Conservation (phyloP, 2,888 invertebrate species). For the Dendrolimus houi region DNA sequence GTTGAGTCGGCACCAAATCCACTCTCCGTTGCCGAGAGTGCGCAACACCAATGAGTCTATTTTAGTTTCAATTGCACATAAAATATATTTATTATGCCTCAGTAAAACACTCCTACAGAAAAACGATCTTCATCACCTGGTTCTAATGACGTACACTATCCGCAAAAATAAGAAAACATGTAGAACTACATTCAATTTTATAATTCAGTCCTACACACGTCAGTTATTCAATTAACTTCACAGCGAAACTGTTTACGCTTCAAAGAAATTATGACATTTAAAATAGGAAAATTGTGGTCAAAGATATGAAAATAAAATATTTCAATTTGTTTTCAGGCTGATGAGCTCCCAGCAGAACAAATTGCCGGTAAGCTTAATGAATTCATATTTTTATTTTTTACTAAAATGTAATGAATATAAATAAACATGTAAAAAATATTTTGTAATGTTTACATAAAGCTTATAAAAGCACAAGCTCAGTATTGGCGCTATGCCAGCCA, state of each 20-base stretch:
- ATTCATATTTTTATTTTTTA: slow-evolving; percentile 4
- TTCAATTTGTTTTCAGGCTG: slow-evolving; percentile 78
- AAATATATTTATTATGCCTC: slow-evolving; percentile 59
- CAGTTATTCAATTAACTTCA: background rate
- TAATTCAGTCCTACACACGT: slow-evolving; percentile 1
- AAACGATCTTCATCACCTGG: slow-evolving; percentile 16
- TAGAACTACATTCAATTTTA: background rate
- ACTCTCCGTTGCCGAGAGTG: slow-evolving; percentile 13
- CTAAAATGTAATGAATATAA: background rate
- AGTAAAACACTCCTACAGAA: slow-evolving; percentile 30
- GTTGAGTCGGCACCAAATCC: slow-evolving; percentile 13
- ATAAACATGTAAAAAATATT: slow-evolving; percentile 21
- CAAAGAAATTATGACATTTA: background rate
- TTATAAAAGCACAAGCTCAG: slow-evolving; percentile 39
- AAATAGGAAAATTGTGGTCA: background rate
- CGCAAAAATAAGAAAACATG: slow-evolving; percentile 1
- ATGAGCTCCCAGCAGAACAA: slow-evolving; percentile 94
- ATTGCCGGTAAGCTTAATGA: slow-evolving; percentile 83
- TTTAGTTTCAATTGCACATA: slow-evolving; percentile 61
- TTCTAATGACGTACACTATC: slow-evolving; percentile 5
- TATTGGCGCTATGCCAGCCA: slow-evolving; percentile 45
- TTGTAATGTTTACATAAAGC: slow-evolving; percentile 34
- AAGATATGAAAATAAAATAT: slow-evolving; percentile 15
- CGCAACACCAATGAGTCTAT: slow-evolving; percentile 44
- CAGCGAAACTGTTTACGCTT: background rate